phyloP scores from a whole-genome alignment of 2,113 vertebrate species.

The Syngnathus scovelli region DNA sequence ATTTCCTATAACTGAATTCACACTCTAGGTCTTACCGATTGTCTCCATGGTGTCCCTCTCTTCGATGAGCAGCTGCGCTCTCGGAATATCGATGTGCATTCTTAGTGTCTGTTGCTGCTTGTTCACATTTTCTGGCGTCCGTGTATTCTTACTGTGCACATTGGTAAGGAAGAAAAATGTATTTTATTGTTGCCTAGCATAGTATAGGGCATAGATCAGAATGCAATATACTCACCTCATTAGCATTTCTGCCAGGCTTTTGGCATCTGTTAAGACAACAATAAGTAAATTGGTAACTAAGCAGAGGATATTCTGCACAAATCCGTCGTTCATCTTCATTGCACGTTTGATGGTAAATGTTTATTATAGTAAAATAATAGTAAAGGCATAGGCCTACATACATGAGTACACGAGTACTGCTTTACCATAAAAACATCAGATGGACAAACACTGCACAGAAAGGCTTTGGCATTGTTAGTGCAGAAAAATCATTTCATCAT shows the following conservation, averaged over 20 bases:
- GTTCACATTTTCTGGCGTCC: constrained; percentile 92
- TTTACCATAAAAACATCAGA: background rate
- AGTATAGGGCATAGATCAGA: constrained; percentile 47
- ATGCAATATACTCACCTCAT: constrained; percentile 85
- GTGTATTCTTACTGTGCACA: constrained; percentile 87
- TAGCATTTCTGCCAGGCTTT: constrained; percentile 98
- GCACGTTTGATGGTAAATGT: background rate
- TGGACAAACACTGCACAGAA: background rate
- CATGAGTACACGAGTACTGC: too few relatives aligned
- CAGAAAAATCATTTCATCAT: background rate
- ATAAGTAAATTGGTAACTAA: constrained; percentile 18
- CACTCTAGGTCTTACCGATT: constrained; percentile 75
- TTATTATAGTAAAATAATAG: background rate
- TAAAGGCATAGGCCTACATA: too few relatives aligned
- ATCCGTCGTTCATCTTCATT: background rate
- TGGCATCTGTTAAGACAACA: constrained; percentile 89
- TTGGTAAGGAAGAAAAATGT: constrained; percentile 20
- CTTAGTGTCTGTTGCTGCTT: constrained; percentile 94
- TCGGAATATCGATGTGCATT: constrained; percentile 98
- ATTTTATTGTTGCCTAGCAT: constrained; percentile 18
- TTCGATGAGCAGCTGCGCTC: constrained; percentile 97
- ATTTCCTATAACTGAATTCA: background rate
- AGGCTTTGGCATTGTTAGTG: background rate
- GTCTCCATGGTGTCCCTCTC: constrained; percentile 98
- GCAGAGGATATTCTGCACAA: too few relatives aligned